phyloP scores from a whole-genome alignment of 30 jellyfish, hydroid and myxozoan species.

The Mastigias papua region DNA sequence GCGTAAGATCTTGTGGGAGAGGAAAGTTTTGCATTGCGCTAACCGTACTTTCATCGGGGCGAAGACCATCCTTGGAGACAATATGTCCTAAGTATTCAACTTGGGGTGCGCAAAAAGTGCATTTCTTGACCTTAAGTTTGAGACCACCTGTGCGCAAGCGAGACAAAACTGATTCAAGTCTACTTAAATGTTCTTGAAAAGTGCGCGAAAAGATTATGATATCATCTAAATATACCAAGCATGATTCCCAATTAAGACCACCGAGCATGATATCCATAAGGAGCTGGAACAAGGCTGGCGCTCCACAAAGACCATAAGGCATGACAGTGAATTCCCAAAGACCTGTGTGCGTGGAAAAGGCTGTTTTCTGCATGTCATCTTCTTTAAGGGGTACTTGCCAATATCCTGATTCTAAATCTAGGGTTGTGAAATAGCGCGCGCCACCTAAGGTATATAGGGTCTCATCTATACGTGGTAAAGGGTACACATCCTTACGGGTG shows the following conservation, averaged over 20 bases:
- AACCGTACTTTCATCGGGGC: constrained; percentile 46
- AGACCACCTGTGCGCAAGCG: constrained; percentile 43
- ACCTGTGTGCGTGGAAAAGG: constrained; percentile 34
- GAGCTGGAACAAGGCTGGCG: constrained; percentile 73
- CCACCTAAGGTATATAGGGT: constrained; percentile 51
- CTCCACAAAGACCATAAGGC: constrained; percentile 78
- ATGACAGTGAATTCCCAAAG: background rate
- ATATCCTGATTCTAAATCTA: constrained; percentile 67
- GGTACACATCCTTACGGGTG: constrained; percentile 55
- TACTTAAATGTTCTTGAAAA: constrained; percentile 42
- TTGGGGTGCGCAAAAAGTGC: constrained; percentile 50
- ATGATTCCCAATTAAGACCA: constrained; percentile 64
- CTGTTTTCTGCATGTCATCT: constrained; percentile 52
- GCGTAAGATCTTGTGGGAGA: constrained; percentile 44
- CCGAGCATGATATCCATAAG: constrained; percentile 57
- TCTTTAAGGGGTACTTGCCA: constrained; percentile 70
- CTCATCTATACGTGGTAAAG: constrained; percentile 75
- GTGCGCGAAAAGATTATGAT: constrained; percentile 54
- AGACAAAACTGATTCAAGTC: constrained; percentile 29
- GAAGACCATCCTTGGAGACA: constrained; percentile 48
- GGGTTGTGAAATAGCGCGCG: constrained; percentile 47
- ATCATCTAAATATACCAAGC: constrained; percentile 66
- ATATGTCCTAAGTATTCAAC: constrained; percentile 70
- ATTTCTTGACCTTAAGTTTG: constrained; percentile 49
- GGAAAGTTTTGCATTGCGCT: constrained; percentile 52